Percentiles rank a stretch among this genome's conserved stretches.
Conservation (phyloP, 2,797 vertebrate species). For the Luscinia luscinia region DNA sequence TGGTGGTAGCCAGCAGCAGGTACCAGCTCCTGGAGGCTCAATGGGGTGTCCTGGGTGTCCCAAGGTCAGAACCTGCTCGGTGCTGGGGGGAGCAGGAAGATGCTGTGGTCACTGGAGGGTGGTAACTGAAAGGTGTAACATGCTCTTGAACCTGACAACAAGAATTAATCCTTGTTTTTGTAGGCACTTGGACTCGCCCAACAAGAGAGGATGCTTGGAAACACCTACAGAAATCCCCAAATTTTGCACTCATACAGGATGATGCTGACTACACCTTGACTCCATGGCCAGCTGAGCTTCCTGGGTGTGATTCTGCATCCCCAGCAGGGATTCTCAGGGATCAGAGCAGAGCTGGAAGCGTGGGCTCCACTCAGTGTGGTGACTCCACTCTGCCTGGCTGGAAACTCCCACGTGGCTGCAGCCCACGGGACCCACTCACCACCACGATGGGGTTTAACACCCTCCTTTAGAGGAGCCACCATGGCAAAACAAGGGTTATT, state of each 20-base stretch:
- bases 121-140: fast-evolving
- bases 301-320: not conserved
- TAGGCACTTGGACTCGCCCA: fast-evolving
- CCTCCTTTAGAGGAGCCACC: not conserved
- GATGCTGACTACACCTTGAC: not conserved
- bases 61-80: fast-evolving
- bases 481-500: slow-evolving; percentile 49
- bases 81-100: not conserved
- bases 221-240: not conserved
- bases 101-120: not conserved
- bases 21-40: fast-evolving
- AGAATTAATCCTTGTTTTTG: not conserved
- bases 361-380: fast-evolving
- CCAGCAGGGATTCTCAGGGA: not conserved
- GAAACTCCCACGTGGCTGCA: fast-evolving
- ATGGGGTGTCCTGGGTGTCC: fast-evolving
- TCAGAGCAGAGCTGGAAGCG: fast-evolving
- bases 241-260: fast-evolving
- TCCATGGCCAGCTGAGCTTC: fast-evolving
- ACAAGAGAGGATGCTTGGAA: not conserved
- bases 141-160: not conserved
- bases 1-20: not conserved
- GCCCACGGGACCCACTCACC: fast-evolving
- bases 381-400: not conserved
- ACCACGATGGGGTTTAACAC: fast-evolving